Conservation (phyloP, 2,113 vertebrate genomes). For the Cyprinodon brontotheroides region DNA sequence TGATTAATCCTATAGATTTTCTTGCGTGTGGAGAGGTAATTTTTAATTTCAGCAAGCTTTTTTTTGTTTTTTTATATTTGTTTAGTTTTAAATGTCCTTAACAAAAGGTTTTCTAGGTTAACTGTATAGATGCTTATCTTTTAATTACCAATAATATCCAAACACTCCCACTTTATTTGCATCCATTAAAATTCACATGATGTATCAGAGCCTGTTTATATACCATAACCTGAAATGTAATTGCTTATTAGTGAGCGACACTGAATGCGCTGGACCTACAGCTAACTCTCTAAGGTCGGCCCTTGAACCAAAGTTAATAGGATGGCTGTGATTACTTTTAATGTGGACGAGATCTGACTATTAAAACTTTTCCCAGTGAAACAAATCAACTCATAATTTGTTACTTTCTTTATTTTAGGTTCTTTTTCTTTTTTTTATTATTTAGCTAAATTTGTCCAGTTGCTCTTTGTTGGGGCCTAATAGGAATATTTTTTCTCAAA, state of each 20-base stretch:
- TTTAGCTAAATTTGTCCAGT: constrained; percentile 41
- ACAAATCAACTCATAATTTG: constrained; percentile 24
- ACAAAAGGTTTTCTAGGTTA: constrained; percentile 49
- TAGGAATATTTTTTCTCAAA: constrained; percentile 32
- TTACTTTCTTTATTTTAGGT: constrained; percentile 22
- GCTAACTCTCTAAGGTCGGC: constrained; percentile 52
- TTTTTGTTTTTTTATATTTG: constrained; percentile 24
- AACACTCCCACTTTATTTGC: constrained; percentile 44
- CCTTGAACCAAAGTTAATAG: constrained; percentile 65
- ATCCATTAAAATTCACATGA: constrained; percentile 36
- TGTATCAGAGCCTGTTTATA: constrained; percentile 43
- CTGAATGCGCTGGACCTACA: constrained; percentile 52
- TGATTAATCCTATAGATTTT: constrained; percentile 46
- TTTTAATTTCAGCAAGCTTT: constrained; percentile 19
- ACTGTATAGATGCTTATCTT: constrained; percentile 40
- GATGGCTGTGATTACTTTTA: constrained; percentile 43
- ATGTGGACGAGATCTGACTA: constrained; percentile 37
- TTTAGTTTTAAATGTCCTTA: constrained; percentile 29
- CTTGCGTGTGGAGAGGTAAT: constrained; percentile 51
- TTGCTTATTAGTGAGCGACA: constrained; percentile 51
- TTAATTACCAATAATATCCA: constrained; percentile 42
- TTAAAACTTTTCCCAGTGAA: constrained; percentile 33
- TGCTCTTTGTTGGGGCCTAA: constrained; percentile 20
- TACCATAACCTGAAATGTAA: constrained; percentile 47
- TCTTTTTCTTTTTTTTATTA: constrained; percentile 18